Conservation (phyloP, 2,888 invertebrate genomes). For the Aradus depressus region DNA sequence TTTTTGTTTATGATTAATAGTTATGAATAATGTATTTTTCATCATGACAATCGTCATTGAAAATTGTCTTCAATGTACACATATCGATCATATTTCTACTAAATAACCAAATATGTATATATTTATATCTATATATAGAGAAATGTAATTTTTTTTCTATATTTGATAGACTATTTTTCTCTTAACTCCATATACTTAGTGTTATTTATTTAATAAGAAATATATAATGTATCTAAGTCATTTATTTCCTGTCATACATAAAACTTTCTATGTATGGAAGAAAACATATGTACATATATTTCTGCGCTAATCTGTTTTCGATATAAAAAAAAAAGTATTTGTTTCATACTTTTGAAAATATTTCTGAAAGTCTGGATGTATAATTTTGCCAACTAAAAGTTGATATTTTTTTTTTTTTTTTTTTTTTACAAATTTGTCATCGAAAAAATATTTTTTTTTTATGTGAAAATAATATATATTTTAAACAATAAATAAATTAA, state of each 20-base stretch:
- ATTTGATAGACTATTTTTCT: neutral
- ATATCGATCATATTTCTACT: too few relatives aligned
- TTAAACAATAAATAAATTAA: too few relatives aligned
- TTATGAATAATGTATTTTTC: neutral
- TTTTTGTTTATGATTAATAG: neutral
- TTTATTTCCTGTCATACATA: too few relatives aligned
- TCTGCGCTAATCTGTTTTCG: too few relatives aligned
- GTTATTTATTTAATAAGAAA: neutral
- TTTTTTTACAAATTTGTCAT: neutral
- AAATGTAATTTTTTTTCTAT: neutral
- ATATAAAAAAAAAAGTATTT: too few relatives aligned
- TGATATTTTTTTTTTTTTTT: neutral
- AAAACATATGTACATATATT: too few relatives aligned
- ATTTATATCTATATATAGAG: neutral
- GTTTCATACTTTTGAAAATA: too few relatives aligned
- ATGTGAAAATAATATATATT: too few relatives aligned
- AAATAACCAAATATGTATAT: too few relatives aligned
- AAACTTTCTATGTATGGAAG: too few relatives aligned
- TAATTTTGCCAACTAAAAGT: neutral
- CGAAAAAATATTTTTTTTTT: slow-evolving; percentile 1
- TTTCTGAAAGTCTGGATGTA: neutral
- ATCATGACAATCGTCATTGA: slow-evolving; percentile 13
- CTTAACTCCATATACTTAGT: neutral
- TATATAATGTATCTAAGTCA: neutral
- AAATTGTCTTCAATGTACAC: slow-evolving; percentile 14